Conservation (phyloP, 2,888 invertebrate species). For the Cotesia congregata region DNA sequence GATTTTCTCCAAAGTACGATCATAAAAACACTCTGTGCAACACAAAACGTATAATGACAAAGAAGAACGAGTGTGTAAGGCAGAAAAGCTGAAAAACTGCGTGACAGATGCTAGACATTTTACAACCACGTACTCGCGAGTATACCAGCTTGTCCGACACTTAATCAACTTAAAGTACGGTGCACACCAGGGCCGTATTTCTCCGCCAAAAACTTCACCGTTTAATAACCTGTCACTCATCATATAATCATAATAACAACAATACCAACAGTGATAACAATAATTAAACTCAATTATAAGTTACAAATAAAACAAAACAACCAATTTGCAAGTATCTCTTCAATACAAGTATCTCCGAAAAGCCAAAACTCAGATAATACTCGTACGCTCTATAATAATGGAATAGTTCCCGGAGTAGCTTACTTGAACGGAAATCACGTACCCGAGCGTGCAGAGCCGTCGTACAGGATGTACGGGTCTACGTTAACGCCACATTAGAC, state of each 20-base stretch:
- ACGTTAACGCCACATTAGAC: constrained; percentile 60
- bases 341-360: not conserved
- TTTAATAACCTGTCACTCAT: no score
- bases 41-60: constrained; percentile 25
- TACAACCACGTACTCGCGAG: constrained; percentile 54
- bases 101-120: constrained; percentile 67
- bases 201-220: constrained; percentile 32
- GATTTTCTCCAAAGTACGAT: no score
- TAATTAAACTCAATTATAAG: no score
- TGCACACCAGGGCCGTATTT: constrained; percentile 51
- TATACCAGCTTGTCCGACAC: constrained; percentile 55
- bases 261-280: no score
- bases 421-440: constrained; percentile 29
- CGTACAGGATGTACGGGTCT: constrained; percentile 32
- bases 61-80: constrained; percentile 38
- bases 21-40: not conserved
- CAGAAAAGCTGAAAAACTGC: constrained; percentile 55
- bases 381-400: not conserved
- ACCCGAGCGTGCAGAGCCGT: constrained; percentile 16
- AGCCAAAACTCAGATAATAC: not conserved
- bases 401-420: not conserved
- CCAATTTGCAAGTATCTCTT: no score
- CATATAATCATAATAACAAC: no score
- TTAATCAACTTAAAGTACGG: constrained; percentile 64
- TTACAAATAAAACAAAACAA: no score